Percentiles rank a stretch among this genome's conserved stretches.
Conservation (phyloP, 2,113 vertebrate genomes). For the Rana temporaria region DNA sequence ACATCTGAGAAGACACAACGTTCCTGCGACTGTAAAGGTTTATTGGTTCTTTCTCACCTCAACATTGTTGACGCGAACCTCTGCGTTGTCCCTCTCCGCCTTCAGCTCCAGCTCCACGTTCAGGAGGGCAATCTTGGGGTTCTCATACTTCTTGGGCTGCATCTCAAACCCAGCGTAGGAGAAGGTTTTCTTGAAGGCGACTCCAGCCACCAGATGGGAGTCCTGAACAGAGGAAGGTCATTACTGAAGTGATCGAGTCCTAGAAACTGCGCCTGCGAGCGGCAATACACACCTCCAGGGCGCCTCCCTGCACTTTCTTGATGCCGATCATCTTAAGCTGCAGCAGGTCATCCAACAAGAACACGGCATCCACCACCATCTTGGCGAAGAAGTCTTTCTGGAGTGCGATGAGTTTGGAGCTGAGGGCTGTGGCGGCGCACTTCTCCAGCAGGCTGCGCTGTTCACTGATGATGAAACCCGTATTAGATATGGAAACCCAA, state of each 20-base stretch:
- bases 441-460: slow-evolving; percentile 89
- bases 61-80: slow-evolving; percentile 88
- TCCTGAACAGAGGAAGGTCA: slow-evolving; percentile 75
- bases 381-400: slow-evolving; percentile 92
- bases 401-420: slow-evolving; percentile 93
- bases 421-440: slow-evolving; percentile 91
- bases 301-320: slow-evolving; percentile 97
- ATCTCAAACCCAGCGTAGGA: slow-evolving; percentile 98
- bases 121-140: slow-evolving; percentile 88
- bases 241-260: not conserved
- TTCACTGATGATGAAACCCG: slow-evolving; percentile 73
- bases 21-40: too few relatives aligned
- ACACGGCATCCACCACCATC: slow-evolving; percentile 97
- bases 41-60: slow-evolving; percentile 74
- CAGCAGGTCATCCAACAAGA: slow-evolving; percentile 89
- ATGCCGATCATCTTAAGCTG: slow-evolving; percentile 98
- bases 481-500: too few relatives aligned
- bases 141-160: slow-evolving; percentile 93
- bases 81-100: slow-evolving; percentile 96
- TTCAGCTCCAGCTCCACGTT: slow-evolving; percentile 97
- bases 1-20: too few relatives aligned
- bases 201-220: slow-evolving; percentile 89
- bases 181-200: slow-evolving; percentile 98
- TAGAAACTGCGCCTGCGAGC: not conserved
- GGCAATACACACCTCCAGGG: slow-evolving; percentile 80